These are phyloP conservation scores for Trachops cirrhosus DNA, from an alignment of 2,797 vertebrate species.

Conservation along the genomic window DNA sequence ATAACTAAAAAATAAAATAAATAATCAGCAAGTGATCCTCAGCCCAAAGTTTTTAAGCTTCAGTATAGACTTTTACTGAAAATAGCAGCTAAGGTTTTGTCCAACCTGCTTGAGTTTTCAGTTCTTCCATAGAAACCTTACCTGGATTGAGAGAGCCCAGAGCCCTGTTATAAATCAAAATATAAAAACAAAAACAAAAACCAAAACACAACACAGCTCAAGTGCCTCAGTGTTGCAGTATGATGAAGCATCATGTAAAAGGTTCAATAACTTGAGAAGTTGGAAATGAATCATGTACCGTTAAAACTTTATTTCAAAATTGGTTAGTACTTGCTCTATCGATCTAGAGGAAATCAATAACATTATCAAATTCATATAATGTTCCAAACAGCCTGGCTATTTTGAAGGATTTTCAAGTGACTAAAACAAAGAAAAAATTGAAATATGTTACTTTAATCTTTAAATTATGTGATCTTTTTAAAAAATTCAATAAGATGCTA, in stretches of 20 bases:
- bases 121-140: background rate
- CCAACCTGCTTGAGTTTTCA: background rate
- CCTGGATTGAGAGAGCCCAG: background rate
- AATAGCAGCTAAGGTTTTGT: background rate
- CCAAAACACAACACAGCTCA: accelerated
- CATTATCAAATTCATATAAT: background rate
- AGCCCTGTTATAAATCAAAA: background rate
- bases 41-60: background rate
- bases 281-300: background rate
- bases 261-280: background rate
- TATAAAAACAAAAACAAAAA: background rate
- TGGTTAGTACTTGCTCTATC: background rate
- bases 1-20: background rate
- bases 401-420: background rate
- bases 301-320: constrained; percentile 11
- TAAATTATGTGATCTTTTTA: background rate
- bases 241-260: background rate
- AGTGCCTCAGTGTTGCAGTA: background rate
- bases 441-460: background rate
- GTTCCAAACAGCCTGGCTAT: background rate
- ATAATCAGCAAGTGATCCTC: background rate
- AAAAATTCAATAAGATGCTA: background rate
- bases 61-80: background rate
- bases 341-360: background rate
- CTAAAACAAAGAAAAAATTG: background rate